Conservation (phyloP, 2,797 vertebrate genomes). For the Ibycter americanus region DNA sequence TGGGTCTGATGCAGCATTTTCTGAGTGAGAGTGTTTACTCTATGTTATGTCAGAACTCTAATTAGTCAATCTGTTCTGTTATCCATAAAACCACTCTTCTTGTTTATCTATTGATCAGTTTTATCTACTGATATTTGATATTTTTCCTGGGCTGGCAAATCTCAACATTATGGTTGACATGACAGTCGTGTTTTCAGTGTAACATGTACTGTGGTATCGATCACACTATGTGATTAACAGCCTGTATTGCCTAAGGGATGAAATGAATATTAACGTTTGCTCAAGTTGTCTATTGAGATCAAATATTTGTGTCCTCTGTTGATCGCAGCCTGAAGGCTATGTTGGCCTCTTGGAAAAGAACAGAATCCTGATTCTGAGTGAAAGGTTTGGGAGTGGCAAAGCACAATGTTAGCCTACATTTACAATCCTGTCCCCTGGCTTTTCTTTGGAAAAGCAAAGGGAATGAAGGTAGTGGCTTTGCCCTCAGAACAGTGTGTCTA, state of each 20-base stretch:
- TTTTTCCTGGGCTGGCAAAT: neutral
- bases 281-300: neutral
- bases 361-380: neutral
- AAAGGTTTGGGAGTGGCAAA: neutral
- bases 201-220: neutral
- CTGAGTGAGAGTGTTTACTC: neutral
- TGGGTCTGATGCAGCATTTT: neutral
- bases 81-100: neutral
- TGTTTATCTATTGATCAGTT: neutral
- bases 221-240: neutral
- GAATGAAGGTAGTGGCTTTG: neutral
- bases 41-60: neutral
- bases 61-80: neutral
- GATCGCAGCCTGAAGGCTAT: neutral
- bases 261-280: neutral
- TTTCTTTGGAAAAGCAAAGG: neutral
- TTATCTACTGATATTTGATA: neutral
- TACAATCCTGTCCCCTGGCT: neutral
- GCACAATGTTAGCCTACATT: rapidly evolving
- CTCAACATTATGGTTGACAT: rapidly evolving
- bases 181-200: neutral
- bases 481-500: neutral
- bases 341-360: neutral
- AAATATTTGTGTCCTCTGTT: neutral
- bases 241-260: neutral